A percentile compares a stretch with the other conserved stretches of the same genome.
Evolutionary conservation across 2,113 vertebrate species (phyloP).

Genomic region (Zonotrichia leucophrys): DNA sequence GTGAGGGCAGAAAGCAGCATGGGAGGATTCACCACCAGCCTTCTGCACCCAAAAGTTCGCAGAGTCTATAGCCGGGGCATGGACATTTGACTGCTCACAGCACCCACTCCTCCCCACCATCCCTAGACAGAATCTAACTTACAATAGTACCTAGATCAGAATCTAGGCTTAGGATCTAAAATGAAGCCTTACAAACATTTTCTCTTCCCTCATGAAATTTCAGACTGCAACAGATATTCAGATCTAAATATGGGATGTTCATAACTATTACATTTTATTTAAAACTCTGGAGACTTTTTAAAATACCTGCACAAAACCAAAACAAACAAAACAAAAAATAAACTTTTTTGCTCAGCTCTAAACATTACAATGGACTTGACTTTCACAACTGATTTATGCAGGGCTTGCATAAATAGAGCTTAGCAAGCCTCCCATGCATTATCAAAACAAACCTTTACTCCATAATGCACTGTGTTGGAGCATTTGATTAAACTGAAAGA

Average conservation of each 20-base stretch:
- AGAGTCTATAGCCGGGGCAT: background rate
- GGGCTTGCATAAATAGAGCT: background rate
- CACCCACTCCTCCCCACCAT: background rate
- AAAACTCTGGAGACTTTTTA: background rate
- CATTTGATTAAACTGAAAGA: background rate
- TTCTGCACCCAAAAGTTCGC: rapidly evolving
- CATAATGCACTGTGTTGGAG: background rate
- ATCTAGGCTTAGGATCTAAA: background rate
- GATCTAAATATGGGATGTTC: background rate
- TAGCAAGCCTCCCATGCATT: background rate
- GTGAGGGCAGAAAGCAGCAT: background rate
- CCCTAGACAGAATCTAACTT: background rate
- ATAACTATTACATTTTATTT: background rate
- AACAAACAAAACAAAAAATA: background rate
- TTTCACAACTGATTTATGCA: background rate
- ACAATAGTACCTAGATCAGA: background rate
- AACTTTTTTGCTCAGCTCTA: background rate
- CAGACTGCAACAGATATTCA: background rate
- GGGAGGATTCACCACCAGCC: background rate
- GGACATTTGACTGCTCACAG: rapidly evolving
- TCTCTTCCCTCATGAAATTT: background rate
- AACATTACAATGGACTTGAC: background rate
- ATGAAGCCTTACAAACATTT: background rate
- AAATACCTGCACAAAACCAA: background rate
- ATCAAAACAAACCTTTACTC: background rate